Conservation (phyloP, 2,797 vertebrate species). For the Podarcis lilfordi region DNA sequence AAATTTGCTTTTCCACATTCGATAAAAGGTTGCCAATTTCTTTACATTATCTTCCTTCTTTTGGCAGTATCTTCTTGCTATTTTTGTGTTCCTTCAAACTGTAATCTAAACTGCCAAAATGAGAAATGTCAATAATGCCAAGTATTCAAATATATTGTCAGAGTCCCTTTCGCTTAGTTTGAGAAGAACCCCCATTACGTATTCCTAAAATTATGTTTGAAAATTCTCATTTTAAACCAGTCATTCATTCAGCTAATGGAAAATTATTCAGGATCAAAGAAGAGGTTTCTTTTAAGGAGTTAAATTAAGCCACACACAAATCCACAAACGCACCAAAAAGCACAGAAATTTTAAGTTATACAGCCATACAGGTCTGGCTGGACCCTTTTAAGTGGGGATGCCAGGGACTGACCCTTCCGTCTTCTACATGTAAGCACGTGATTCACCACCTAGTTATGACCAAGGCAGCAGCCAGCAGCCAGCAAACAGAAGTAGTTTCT, state of each 20-base stretch:
- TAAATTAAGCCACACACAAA: background rate
- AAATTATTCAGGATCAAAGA: background rate
- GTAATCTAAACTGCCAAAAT: too few species aligned
- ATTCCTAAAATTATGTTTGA: background rate
- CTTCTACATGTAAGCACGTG: too few species aligned
- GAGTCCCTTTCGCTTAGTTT: background rate
- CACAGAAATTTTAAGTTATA: background rate
- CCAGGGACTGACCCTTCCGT: too few species aligned
- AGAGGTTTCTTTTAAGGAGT: background rate
- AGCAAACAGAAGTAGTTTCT: too few species aligned
- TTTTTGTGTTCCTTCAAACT: too few species aligned
- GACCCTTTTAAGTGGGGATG: too few species aligned
- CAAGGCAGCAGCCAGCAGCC: too few species aligned
- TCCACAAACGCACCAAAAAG: background rate
- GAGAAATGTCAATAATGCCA: background rate
- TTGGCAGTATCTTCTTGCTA: too few species aligned
- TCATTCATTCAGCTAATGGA: background rate
- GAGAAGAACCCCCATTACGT: background rate
- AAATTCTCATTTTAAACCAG: background rate
- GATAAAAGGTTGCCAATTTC: background rate
- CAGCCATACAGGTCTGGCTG: too few species aligned
- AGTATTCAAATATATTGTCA: background rate
- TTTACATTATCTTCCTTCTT: background rate
- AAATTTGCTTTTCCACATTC: background rate
- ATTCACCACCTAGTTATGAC: too few species aligned